Evolutionary conservation across 2,113 vertebrate genomes (phyloP), one percentile per base, ranked within the genome.

Genomic region (Donacobius atricapilla): DNA sequence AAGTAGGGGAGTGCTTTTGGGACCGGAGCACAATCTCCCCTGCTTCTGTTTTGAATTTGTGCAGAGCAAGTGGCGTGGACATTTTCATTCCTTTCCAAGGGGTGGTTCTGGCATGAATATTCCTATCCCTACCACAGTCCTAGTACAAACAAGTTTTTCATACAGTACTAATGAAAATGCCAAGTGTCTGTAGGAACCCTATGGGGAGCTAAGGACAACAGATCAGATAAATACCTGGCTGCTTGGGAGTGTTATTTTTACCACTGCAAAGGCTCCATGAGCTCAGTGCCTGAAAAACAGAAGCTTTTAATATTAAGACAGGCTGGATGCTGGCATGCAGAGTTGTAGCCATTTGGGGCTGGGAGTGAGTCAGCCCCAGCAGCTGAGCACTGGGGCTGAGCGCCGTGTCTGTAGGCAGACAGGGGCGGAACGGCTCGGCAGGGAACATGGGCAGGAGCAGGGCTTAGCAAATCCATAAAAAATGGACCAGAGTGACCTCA

Each of bases 81-180:
- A 17, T 90, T 92, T 91, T 91, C 78, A 87, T 93, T 94, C 86
- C 88, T 87, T 89, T 96, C 96, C 90, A 92, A 95, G 90, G 93
- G 93, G 87, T 54, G 83, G 78, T 96, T 89, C 90, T 97, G 90
- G 93, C 75, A 0, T 0, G 0, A 66, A 28, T 73, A 83, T 75
- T 76, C 68, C 53, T 87, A 79, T 94, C 93, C 90, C 17, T 93
- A 82, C 87, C 92, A 51, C 76, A 91, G 69, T n/a, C 80, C 57
- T 87, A 91, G 83, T 81, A 95, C 93, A 97, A 96, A 95, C 75
- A 94, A 90, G 77, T 93, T 95, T 95, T 97, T 96, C 95, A 97
- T 92, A 63, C 75, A 48, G 66, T 7, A 3, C 83, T 90, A 86
- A 83, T 91, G 88, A 96, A 95, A 97, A 94, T 75, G 81, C 80